phyloP scores from a whole-genome alignment of 2,113 vertebrate species.

The Tringa solitaria region DNA sequence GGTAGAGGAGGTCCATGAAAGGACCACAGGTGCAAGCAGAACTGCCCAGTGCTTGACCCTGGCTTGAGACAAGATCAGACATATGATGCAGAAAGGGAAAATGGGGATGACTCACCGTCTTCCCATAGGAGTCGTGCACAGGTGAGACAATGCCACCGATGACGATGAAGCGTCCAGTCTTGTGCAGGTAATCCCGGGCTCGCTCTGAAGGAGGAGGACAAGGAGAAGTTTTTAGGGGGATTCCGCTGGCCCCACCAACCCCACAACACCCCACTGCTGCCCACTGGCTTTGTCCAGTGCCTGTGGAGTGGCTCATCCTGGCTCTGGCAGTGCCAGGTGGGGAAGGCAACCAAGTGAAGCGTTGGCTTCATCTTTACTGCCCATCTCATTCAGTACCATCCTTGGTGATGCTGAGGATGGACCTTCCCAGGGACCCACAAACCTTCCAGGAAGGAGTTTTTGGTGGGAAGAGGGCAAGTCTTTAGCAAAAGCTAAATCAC shows the following conservation, averaged over 20 bases:
- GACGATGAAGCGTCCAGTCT: constrained; percentile 94
- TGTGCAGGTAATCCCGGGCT: constrained; percentile 94
- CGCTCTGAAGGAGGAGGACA: constrained; percentile 78
- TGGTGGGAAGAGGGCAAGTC: neutral
- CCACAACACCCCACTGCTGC: accelerated
- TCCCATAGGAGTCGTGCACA: constrained; percentile 96
- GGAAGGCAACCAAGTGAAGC: neutral
- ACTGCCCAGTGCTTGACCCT: neutral
- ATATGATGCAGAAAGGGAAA: neutral
- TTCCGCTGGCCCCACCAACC: neutral
- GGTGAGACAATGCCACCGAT: constrained; percentile 98
- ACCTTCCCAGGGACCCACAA: neutral
- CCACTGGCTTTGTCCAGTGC: neutral
- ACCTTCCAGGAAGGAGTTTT: neutral
- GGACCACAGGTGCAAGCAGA: neutral
- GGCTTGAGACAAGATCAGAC: neutral
- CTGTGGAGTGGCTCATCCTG: accelerated
- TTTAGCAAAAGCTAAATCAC: neutral
- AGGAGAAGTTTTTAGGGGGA: neutral
- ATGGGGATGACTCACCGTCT: constrained; percentile 79
- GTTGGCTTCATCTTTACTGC: neutral
- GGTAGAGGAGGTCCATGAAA: neutral
- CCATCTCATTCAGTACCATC: accelerated
- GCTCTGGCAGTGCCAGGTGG: neutral
- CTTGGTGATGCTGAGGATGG: neutral